These are phyloP conservation scores for Patella caerulea DNA, from an alignment of 2,888 invertebrate species.

Conservation along the genomic window DNA sequence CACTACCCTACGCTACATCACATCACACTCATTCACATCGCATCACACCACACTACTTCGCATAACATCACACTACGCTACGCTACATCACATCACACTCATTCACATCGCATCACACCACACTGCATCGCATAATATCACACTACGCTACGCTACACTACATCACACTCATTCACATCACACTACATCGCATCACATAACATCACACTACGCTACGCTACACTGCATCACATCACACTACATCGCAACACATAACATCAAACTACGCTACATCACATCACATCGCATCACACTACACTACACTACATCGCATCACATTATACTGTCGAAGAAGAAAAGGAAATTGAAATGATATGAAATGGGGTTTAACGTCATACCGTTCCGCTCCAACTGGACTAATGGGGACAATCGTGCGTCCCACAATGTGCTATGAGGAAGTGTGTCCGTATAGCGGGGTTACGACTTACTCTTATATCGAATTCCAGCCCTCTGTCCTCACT, in stretches of 20 bases:
- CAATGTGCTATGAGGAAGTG: too few species aligned
- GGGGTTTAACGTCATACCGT: too few species aligned
- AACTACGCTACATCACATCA: conserved; percentile 11
- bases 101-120: not conserved
- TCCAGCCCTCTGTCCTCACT: too few species aligned
- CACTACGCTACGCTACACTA: not conserved
- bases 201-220: not conserved
- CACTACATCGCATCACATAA: conserved; percentile 13
- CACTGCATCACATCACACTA: conserved; percentile 9
- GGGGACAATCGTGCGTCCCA: too few species aligned
- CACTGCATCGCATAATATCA: not conserved
- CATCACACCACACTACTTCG: not conserved
- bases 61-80: not conserved
- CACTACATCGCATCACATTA: conserved; percentile 3
- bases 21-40: not conserved
- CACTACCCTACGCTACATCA: not conserved
- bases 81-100: conserved; percentile 11
- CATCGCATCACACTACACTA: not conserved
- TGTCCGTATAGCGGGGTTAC: too few species aligned
- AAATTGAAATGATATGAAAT: too few species aligned
- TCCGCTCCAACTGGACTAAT: too few species aligned
- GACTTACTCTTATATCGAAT: too few species aligned
- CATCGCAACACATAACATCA: not conserved
- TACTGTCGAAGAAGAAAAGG: not conserved
- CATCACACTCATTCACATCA: not conserved